phyloP scores from a whole-genome alignment of 2,797 vertebrate genomes.

The Kryptopterus vitreolus region DNA sequence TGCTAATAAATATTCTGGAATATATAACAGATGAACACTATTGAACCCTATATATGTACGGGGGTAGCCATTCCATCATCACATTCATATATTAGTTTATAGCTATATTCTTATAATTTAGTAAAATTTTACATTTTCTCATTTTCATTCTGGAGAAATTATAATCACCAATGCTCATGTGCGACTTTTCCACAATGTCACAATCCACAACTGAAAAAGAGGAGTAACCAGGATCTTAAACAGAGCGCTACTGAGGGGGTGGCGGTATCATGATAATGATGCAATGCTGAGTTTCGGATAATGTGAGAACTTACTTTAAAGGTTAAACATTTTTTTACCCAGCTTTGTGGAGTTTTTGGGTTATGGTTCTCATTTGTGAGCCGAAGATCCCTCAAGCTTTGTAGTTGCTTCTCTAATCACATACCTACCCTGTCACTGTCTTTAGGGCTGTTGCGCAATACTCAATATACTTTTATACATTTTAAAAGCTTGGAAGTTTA shows the following conservation, averaged over 20 bases:
- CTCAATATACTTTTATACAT: neutral
- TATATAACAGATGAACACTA: neutral
- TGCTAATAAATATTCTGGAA: too few species aligned
- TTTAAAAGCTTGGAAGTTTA: too few species aligned
- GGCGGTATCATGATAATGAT: neutral
- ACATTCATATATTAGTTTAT: too few species aligned
- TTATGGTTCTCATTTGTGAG: neutral
- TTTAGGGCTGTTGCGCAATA: neutral
- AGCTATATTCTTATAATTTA: too few species aligned
- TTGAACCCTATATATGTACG: neutral
- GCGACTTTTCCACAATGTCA: neutral
- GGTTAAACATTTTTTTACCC: too few species aligned
- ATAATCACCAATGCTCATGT: too few species aligned
- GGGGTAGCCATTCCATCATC: too few species aligned
- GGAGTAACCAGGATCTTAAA: neutral
- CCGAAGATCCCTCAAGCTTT: too few species aligned
- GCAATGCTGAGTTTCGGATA: neutral
- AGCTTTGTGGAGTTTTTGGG: neutral
- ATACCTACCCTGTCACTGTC: neutral
- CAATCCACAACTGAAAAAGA: neutral
- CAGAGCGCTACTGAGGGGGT: neutral
- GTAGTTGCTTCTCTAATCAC: neutral
- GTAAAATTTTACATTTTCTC: too few species aligned
- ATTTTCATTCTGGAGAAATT: neutral
- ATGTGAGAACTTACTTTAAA: neutral